These are phyloP conservation scores for Tauraco hartlaubi DNA, from an alignment of 2,797 vertebrate genomes.

Conservation along the genomic window DNA sequence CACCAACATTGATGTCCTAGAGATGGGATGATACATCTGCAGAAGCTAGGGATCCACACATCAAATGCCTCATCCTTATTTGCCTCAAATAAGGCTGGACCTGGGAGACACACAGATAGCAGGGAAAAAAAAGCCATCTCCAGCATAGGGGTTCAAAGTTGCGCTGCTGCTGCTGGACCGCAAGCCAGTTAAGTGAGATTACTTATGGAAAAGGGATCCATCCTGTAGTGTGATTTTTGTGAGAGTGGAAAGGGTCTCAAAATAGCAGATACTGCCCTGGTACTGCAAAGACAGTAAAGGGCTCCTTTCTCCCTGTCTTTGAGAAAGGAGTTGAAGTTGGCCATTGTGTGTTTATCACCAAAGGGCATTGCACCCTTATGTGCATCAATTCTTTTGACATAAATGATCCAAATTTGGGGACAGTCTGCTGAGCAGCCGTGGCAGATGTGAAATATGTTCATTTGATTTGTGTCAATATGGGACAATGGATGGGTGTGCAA, in stretches of 20 bases:
- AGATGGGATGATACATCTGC: background rate
- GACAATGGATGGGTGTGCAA: no score
- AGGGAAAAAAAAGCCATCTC: background rate
- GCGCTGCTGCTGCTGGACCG: background rate
- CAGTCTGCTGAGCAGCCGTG: background rate
- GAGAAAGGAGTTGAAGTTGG: background rate
- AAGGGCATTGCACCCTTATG: fast-evolving
- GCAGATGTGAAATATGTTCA: background rate
- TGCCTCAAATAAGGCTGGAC: background rate
- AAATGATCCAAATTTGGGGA: background rate
- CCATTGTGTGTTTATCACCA: background rate
- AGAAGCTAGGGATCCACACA: background rate
- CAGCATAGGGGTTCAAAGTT: fast-evolving
- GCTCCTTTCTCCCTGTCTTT: background rate
- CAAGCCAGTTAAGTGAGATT: background rate
- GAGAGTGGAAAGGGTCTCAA: background rate
- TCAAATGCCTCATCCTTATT: background rate
- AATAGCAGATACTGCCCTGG: background rate
- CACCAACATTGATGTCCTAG: background rate
- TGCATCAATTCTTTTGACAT: background rate
- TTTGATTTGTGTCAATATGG: no score
- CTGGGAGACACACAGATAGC: fast-evolving
- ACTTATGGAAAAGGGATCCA: background rate
- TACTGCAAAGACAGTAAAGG: background rate
- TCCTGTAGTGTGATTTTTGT: background rate